phyloP scores from a whole-genome alignment of 2,113 vertebrate genomes.

The Bombycilla garrulus region DNA sequence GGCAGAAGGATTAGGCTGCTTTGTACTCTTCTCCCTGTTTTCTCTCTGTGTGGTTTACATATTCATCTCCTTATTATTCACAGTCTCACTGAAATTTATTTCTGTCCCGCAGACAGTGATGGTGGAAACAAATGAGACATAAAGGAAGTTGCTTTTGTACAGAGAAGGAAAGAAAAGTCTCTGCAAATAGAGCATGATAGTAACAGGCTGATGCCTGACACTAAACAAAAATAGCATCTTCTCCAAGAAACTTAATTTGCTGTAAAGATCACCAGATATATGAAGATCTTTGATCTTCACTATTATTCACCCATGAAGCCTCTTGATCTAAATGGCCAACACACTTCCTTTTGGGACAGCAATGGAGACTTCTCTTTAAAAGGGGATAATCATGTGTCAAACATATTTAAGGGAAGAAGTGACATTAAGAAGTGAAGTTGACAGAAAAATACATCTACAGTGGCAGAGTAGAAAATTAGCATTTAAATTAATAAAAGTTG shows the following conservation, averaged over 20 bases:
- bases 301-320: background rate
- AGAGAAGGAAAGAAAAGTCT: background rate
- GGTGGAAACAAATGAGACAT: conserved; percentile 39
- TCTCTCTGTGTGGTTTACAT: background rate
- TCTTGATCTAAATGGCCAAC: background rate
- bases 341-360: background rate
- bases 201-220: background rate
- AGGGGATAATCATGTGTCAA: background rate
- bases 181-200: background rate
- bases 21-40: background rate
- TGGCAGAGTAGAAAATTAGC: background rate
- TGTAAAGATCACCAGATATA: background rate
- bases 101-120: background rate
- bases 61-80: background rate
- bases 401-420: background rate
- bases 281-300: background rate
- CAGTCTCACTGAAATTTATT: background rate
- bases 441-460: background rate
- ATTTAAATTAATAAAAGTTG: background rate
- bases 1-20: background rate
- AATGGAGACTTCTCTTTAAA: background rate
- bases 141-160: conserved; percentile 35
- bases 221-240: background rate
- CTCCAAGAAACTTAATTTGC: conserved; percentile 22
- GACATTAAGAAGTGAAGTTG: background rate